phyloP scores from a whole-genome alignment of 2,113 vertebrate species.

The Hylia prasina region DNA sequence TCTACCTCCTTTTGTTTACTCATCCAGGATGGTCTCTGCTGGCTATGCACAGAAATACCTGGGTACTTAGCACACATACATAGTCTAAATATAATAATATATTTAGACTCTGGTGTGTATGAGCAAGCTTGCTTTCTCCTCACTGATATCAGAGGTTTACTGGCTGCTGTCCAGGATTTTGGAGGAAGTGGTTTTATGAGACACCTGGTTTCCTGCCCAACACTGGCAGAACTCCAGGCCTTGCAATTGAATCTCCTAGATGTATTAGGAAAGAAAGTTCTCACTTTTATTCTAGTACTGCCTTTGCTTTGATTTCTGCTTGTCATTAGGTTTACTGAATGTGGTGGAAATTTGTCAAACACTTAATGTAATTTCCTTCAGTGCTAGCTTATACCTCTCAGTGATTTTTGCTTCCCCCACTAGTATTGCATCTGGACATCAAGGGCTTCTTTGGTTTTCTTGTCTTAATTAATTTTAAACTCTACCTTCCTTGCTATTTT shows the following conservation, averaged over 20 bases:
- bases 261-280: background rate
- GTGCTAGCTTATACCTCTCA: background rate
- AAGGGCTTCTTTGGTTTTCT: background rate
- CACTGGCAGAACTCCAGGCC: background rate
- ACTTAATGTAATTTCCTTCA: background rate
- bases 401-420: background rate
- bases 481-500: background rate
- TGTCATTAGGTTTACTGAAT: background rate
- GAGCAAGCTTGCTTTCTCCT: background rate
- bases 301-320: constrained; percentile 11
- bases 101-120: background rate
- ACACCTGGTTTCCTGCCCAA: background rate
- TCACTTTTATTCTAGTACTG: background rate
- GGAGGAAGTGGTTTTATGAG: background rate
- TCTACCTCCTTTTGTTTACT: background rate
- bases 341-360: background rate
- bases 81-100: background rate
- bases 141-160: background rate
- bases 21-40: background rate
- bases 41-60: background rate
- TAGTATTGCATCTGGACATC: background rate
- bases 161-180: background rate
- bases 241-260: background rate
- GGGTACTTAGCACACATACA: background rate
- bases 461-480: background rate